Base-by-base conservation (phyloP, 2,797 vertebrate species). In the Liasis olivaceus region DNA sequence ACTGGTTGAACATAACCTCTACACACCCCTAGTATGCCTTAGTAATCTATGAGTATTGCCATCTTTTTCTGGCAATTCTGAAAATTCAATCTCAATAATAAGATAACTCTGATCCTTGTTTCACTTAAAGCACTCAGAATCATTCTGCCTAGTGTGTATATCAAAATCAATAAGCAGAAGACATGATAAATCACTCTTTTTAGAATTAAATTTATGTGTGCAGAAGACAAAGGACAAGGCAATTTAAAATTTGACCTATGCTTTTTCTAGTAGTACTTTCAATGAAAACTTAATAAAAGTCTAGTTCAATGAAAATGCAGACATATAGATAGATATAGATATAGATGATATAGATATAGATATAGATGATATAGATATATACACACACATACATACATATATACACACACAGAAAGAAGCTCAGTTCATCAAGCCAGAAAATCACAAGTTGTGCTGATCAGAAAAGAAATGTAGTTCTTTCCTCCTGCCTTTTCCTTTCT, bases 101-200 rank as follows among this genome's bases (percentile, higher is more conserved):
- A 94, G 13, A 92, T n/a, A 91, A 90, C 91, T 42, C 85, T 51
- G 58, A 63, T 94, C 93, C 3, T 7, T 6, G 2, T 92, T 90
- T 62, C 59, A 47, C 58, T n/a, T 91, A 89, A 36, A 92, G 84
- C 63, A 56, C 90, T 20, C 59, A 91, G 62, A 91, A 47, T 94
- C 58, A 20, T 94, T 92, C 87, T 95, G 58, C 26, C 94, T 42
- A 26, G 47, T 0, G 5, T 42, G n/a, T 42, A 54, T 86, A 93
- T 90, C 88, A 95, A 95, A 96, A 96, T 93, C 93, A 94, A 58
- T 90, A 93, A 95, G 47, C 8, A 93, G 28, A 0, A 91, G 59
- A 63, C 64, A 94, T 31, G 77, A 94, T 92, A 63, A 94, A 69
- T 93, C 92, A 92, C 59, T 88, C 77, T 81, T 95, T 86, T 87